phyloP scores from a whole-genome alignment of 1,140 invertebrate genomes.

The Scaptomyza graminum region DNA sequence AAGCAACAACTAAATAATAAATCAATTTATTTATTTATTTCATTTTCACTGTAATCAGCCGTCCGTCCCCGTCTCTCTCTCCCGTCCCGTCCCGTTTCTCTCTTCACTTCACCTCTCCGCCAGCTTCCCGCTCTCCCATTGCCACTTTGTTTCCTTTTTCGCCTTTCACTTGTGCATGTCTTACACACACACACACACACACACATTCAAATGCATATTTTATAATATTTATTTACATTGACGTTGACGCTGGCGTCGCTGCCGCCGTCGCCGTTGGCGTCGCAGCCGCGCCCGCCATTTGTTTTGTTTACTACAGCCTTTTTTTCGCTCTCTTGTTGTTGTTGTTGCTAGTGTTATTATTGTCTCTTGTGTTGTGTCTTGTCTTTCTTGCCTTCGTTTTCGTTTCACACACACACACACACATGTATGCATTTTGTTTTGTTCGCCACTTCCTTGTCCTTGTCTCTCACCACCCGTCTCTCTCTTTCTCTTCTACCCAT shows the following conservation, averaged over 20 bases:
- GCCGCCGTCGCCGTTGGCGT: conserved; percentile 9
- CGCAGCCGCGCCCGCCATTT: conserved; percentile 48
- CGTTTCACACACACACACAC: conserved; percentile 34
- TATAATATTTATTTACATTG: conserved; percentile 73
- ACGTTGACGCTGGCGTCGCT: conserved; percentile 30
- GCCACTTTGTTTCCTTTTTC: conserved; percentile 45
- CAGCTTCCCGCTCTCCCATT: conserved; percentile 19
- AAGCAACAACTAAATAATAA: conserved; percentile 47
- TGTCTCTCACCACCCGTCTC: conserved; percentile 26
- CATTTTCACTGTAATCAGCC: conserved; percentile 57
- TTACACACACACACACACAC: conserved; percentile 27
- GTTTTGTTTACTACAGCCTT: conserved; percentile 51
- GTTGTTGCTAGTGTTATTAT: conserved; percentile 36
- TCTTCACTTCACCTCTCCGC: neutral
- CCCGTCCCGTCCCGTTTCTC: neutral
- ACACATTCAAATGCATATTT: conserved; percentile 50
- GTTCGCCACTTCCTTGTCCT: conserved; percentile 66
- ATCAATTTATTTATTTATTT: conserved; percentile 70
- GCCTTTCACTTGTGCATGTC: conserved; percentile 57
- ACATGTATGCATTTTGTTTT: conserved; percentile 59
- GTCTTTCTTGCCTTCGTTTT: conserved; percentile 45
- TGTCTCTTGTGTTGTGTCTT: conserved; percentile 52
- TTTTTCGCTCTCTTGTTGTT: conserved; percentile 22
- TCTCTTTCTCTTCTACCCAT: conserved; percentile 16
- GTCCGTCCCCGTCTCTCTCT: too few relatives aligned